These are phyloP conservation scores for Chironomus striatipennis DNA, from an alignment of 1,140 invertebrate genomes.

Conservation along the genomic window DNA sequence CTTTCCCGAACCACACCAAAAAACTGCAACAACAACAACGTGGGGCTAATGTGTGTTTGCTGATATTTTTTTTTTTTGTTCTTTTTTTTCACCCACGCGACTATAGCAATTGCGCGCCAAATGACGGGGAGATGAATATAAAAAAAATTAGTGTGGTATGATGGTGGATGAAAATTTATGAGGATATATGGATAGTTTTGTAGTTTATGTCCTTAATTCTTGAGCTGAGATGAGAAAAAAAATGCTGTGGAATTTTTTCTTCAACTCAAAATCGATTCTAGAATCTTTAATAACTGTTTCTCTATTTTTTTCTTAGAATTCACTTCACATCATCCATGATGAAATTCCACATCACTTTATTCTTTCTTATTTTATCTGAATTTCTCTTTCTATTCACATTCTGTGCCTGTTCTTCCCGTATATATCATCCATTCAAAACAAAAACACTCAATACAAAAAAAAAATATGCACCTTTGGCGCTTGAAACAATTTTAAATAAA, in stretches of 20 bases:
- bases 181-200: too few relatives aligned
- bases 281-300: not conserved
- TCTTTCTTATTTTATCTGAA: too few relatives aligned
- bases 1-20: not conserved
- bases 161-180: too few relatives aligned
- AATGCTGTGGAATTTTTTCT: too few relatives aligned
- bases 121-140: not conserved
- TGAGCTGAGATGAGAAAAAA: too few relatives aligned
- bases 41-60: not conserved
- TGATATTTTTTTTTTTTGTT: not conserved
- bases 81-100: not conserved
- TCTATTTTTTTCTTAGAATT: not conserved
- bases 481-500: not conserved
- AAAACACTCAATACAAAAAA: not conserved
- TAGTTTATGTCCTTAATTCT: too few relatives aligned
- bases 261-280: too few relatives aligned
- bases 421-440: not conserved
- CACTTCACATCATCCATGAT: not conserved
- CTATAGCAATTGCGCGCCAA: not conserved
- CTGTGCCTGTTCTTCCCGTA: not conserved
- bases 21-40: not conserved
- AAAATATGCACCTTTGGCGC: conserved; percentile 20
- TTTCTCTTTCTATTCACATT: not conserved
- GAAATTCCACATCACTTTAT: not conserved
- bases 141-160: too few relatives aligned